Conservation (phyloP, 2,888 invertebrate genomes). For the Mamestra brassicae region DNA sequence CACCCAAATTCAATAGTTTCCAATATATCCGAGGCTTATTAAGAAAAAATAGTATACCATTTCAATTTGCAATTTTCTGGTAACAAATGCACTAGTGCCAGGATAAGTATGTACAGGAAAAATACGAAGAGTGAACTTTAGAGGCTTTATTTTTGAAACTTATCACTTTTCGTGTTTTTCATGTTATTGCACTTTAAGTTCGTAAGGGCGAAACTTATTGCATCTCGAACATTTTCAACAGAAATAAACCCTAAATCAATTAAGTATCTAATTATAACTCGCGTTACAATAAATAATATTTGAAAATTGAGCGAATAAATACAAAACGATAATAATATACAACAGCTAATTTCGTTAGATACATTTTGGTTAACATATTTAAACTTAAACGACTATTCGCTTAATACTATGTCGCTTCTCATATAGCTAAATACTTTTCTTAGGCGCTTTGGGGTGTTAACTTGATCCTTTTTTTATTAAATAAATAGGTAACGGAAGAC, state of each 20-base stretch:
- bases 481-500: conserved; percentile 36
- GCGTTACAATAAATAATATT: conserved; percentile 34
- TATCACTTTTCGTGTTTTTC: no score
- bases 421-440: conserved; percentile 60
- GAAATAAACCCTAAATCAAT: conserved; percentile 40
- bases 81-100: no score
- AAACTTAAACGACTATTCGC: conserved; percentile 61
- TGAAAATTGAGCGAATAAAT: conserved; percentile 55
- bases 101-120: no score
- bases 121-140: no score
- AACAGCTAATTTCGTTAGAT: conserved; percentile 61
- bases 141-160: no score
- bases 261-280: conserved; percentile 20
- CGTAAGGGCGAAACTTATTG: no score
- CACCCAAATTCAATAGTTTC: no score
- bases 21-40: no score
- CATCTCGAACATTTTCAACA: conserved; percentile 41
- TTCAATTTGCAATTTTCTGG: no score
- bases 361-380: conserved; percentile 66
- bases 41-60: no score
- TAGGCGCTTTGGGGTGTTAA: conserved; percentile 60
- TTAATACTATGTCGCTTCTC: conserved; percentile 59
- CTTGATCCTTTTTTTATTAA: conserved; percentile 27
- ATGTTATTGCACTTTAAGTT: no score
- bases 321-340: conserved; percentile 38